Base-by-base conservation (phyloP, 2,797 vertebrate species). In the Melanotaenia nigrans region DNA sequence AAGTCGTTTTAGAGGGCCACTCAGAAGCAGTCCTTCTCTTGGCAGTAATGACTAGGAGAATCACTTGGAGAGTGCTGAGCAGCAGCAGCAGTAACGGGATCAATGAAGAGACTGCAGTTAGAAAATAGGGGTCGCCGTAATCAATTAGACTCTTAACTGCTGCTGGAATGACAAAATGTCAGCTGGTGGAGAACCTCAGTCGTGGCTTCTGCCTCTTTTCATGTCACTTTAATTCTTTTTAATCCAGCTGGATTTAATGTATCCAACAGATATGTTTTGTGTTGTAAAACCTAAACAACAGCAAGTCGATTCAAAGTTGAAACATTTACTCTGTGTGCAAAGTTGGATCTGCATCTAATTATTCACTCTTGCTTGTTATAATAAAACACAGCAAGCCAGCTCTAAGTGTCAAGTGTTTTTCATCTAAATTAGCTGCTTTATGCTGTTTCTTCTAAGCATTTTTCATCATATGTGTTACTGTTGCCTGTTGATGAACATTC, bases 121-220 rank as follows among this genome's bases (percentile, higher is more conserved):
- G 81, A 89, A 85, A 89, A 87, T 73, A 79, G 68, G 81, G 85
- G 69, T 85, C 68, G 51, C 28, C 0, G 33, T 75, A 47, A 87
- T 92, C 89, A 89, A 85, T 90, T 86, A 80, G 71, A 79, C 77
- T 75, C 67, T 75, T 67, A 81, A 78, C 74, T 77, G 81, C 76
- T 45, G 77, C 74, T 59, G 4, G 72, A 86, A 76, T 72, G 54
- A 73, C 49, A 62, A 79, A 87, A 75, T 61, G 75, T 60, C 68
- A 5, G 35, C 51, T 12, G 38, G 55, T 7, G 54, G 42, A 66
- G 61, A 71, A 74, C 60, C 59, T 18, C 42, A 1, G 13, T n/a
- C n/a, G 30, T 38, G 7, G 20, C 36, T 20, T 38, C 28, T 32
- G 4, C 47, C 9, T 42, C 18, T 10, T 40, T 11, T 47, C 4